Evolutionary conservation across 2,797 vertebrate species (phyloP).

Genomic region (Xiphophorus birchmanni): DNA sequence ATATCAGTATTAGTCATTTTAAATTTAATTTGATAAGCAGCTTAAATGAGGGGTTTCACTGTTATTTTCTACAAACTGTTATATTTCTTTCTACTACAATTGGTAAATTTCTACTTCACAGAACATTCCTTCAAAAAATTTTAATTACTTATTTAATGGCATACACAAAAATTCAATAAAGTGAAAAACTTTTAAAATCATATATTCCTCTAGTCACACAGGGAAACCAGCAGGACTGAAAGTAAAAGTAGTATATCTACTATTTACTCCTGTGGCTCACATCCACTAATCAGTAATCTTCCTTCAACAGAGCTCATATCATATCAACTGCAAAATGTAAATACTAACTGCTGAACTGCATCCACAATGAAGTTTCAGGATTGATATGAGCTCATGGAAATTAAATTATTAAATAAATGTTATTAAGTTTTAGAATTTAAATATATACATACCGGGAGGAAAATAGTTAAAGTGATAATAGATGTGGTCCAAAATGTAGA

Average conservation of each 20-base stretch:
- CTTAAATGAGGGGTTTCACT: neutral
- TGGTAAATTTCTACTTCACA: neutral
- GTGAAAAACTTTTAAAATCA: neutral
- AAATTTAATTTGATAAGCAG: neutral
- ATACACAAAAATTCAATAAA: neutral
- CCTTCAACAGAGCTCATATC: neutral
- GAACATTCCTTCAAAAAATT: neutral
- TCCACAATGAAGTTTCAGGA: neutral
- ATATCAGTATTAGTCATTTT: neutral
- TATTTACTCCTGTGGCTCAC: neutral
- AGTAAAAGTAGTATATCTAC: conserved; percentile 3
- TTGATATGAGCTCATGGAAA: neutral
- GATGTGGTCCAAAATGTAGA: neutral
- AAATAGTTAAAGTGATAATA: neutral
- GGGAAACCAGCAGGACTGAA: neutral
- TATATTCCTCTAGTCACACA: neutral
- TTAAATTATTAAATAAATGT: neutral
- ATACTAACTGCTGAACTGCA: conserved; percentile 3
- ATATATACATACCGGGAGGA: neutral
- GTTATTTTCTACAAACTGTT: neutral
- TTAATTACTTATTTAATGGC: too few relatives aligned
- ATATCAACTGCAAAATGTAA: neutral
- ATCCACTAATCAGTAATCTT: neutral
- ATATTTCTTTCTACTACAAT: neutral
- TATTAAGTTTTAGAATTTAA: neutral